Base-by-base conservation (phyloP, 1,140 invertebrate genomes). In the Lepidurus couesii region DNA sequence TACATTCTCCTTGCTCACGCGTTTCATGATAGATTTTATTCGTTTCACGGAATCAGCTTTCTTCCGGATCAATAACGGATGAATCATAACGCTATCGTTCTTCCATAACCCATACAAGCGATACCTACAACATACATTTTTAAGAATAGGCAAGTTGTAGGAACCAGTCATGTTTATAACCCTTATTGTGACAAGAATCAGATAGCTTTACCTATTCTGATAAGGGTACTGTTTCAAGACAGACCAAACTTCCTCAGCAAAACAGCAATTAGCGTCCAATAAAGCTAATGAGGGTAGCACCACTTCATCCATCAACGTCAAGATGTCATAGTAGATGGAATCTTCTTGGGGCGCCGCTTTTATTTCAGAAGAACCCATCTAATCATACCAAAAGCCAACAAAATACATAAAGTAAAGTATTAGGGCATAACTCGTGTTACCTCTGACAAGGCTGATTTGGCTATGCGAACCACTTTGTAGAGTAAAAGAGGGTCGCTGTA, bases 1-100 rank as follows among this genome's bases (percentile, higher is more conserved):
- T 1, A 99, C 95, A 83, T 97, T 99, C 86, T 99, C 98, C 85
- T 99, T 99, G 82, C 95, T 97, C 2, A 99, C 92, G 75, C 97
- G 89, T 87, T 98, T 98, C 94, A 99, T 97, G 8, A 98, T 93
- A 80, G 95, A 95, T 83, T 97, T 98, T 7, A 98, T 94, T 83
- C 94, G 92, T 82, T 98, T 95, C 79, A 96, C 88, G 1, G 92
- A 91, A 83, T 96, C 92, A 0, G 93, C 95, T 76, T 92, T 89
- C 53, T 92, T 92, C 47, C 91, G 88, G 80, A 98, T 89, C 21
- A 99, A 85, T 44, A 91, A 88, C 0, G 96, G 92, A 85, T 98
- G 94, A 47, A 91, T 86, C 44, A 89, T 86, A 78, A 93, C 93
- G 4, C 93, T 92, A 42, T 95, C 92, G 82, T 94, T 95, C 84